Base-by-base conservation (phyloP, 2,797 vertebrate genomes). In the Acrossocheilus fasciatus region DNA sequence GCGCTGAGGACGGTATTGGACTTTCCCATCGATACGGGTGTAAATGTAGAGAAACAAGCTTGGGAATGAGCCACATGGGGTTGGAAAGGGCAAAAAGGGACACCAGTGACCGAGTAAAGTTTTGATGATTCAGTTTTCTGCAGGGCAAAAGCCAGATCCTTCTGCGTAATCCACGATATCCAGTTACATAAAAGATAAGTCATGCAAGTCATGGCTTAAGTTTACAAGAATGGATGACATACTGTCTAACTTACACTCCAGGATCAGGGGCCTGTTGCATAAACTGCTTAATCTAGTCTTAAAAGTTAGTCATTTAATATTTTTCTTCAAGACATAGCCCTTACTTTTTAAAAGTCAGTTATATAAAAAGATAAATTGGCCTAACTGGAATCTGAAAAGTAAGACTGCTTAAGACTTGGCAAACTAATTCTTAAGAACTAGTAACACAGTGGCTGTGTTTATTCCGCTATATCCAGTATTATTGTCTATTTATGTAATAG, bases 21-120 rank as follows among this genome's bases (percentile, higher is more conserved):
- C 45, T 68, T 88, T 86, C 81, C 85, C 77, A 89, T 30, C 8
- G 36, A 39, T 69, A 64, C 4, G 41, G 34, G 8, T 41, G 59
- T 12, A 34, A 62, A 76, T 26, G 20, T 68, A 15, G 10, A 73
- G 47, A 87, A 54, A 15, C 12, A 2, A 80, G 17, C 54, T 34
- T 70, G 41, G 68, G 3, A n/a, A 62, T 5, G 26, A 81, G 39
- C 66, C 23, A 62, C 2, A 14, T 62, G 69, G 39, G 77, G 39
- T 62, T 85, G 50, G 14, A 73, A 78, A 6, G 81, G 43, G 7
- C 52, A 84, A n/a, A 76, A 47, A 75, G 18, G 11, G 14, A 68
- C 59, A 77, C 15, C 20, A 17, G 54, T 77, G 73, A 77, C 43
- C 41, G 6, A 84, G 34, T 41, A 8, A 68, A 77, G 34, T 68